Base-by-base conservation (phyloP, 2,797 vertebrate species). In the Varecia variegata region DNA sequence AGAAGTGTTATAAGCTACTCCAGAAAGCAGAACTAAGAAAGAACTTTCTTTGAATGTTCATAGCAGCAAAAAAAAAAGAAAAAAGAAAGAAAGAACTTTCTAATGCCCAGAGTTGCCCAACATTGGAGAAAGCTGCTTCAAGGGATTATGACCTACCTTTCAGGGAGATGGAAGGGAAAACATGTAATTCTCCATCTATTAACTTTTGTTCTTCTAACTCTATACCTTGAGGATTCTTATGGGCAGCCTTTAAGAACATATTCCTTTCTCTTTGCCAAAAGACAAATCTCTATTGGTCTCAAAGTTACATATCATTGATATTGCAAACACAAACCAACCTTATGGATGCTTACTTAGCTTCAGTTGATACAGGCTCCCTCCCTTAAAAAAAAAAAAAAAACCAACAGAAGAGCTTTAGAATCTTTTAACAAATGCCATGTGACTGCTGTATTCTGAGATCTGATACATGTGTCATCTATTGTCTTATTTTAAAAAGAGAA, bases 321-420 rank as follows among this genome's bases (percentile, higher is more conserved):
- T 80, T 67, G 68, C 35, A 93, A 94, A 81, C 71, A 92, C 40
- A 92, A 92, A 58, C 30, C 93, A 95, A 85, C 35, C 79, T 67
- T 88, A 50, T 52, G n/a, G 18, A 40, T 95, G 81, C 73, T 97
- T 95, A 45, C 83, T 90, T 93, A 95, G 70, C 76, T 90, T 95
- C 60, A 40, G 30, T 52, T 84, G 85, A 40, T 96, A 71, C 74
- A 84, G 32, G 2, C 40, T 86, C n/a, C 35, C 90, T 83, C 81
- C 20, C 17, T 65, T 40, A 2, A 56, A 67, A 91, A 77, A 81
- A 91, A 76, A 81, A 47, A 80, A 21, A 54, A 21, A 30, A n/a
- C n/a, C n/a, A n/a, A 56, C 5, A 83, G 15, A 79, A 58, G n/a
- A 84, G 40, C 21, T 83, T 88, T 45, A 40, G 65, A 60, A 23